Percentiles rank a stretch among this genome's conserved stretches.
Evolutionary conservation across 2,888 invertebrate genomes (phyloP).

Genomic region (Yponomeuta evonymella): DNA sequence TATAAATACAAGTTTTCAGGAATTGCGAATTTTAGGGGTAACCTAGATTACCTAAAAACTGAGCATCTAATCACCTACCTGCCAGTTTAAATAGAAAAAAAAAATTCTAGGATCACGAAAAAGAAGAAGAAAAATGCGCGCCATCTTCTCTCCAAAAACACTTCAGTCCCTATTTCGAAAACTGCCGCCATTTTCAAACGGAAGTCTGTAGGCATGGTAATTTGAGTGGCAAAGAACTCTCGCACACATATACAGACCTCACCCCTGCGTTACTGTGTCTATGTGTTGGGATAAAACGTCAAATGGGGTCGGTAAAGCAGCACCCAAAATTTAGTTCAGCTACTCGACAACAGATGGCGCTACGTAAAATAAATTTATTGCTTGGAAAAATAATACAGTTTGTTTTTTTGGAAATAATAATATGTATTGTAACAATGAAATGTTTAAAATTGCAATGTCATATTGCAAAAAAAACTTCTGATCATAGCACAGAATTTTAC

Average conservation of each 20-base stretch:
- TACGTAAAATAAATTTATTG: slow-evolving; percentile 2
- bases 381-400: too few species aligned
- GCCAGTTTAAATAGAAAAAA: slow-evolving; percentile 19
- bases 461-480: neutral
- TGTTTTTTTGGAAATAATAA: neutral
- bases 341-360: slow-evolving; percentile 47
- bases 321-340: slow-evolving; percentile 24
- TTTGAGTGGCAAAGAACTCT: slow-evolving; percentile 20
- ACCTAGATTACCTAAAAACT: slow-evolving; percentile 8
- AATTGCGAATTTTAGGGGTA: too few species aligned
- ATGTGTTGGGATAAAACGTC: slow-evolving; percentile 19
- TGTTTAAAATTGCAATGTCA: neutral
- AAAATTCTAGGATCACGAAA: neutral
- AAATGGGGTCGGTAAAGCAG: slow-evolving; percentile 45
- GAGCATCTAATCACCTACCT: neutral
- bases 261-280: neutral
- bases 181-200: slow-evolving; percentile 17
- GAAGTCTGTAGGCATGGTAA: neutral
- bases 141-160: neutral
- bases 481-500: neutral
- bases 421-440: neutral
- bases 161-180: neutral
- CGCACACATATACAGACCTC: slow-evolving; percentile 42
- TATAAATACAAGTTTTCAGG: too few species aligned
- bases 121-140: neutral